A percentile compares a stretch with the other conserved stretches of the same genome.
phyloP scores from a whole-genome alignment of 2,888 invertebrate genomes.

The Disparrhopalites patrizii region DNA sequence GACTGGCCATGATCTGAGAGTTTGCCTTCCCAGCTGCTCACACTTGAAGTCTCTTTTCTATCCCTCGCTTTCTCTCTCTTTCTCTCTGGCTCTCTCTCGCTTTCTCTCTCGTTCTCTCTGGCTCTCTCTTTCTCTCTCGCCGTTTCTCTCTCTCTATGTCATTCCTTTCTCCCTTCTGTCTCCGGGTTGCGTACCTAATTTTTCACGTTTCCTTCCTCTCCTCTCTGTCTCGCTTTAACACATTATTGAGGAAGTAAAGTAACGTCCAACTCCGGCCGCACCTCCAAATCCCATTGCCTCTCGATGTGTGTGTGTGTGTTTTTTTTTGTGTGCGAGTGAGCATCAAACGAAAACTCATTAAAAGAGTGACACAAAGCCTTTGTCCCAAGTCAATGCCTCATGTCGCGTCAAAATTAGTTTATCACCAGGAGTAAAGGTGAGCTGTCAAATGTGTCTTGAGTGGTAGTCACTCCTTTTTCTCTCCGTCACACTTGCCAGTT shows the following conservation, averaged over 20 bases:
- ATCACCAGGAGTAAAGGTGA: constrained; percentile 18
- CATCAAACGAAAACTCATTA: constrained; percentile 27
- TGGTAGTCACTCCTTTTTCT: not conserved
- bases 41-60: too few relatives aligned
- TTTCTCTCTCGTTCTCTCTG: too few relatives aligned
- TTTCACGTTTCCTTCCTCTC: constrained; percentile 27
- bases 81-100: too few relatives aligned
- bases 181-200: constrained; percentile 22
- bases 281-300: not conserved
- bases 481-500: not conserved
- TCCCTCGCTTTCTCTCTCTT: too few relatives aligned
- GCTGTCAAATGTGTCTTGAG: constrained; percentile 20
- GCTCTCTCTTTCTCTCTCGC: too few relatives aligned
- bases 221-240: not conserved
- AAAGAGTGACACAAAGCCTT: constrained; percentile 19
- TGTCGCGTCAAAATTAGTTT: constrained; percentile 22
- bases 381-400: constrained; percentile 20
- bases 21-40: constrained; percentile 29
- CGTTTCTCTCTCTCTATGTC: constrained; percentile 1
- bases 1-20: constrained; percentile 40
- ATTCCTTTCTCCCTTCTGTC: too few relatives aligned
- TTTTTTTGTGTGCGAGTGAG: too few relatives aligned
- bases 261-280: not conserved
- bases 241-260: too few relatives aligned
- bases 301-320: too few relatives aligned